A percentile compares a stretch with the other conserved stretches of the same genome.
phyloP scores from a whole-genome alignment of 2,113 vertebrate genomes.

The Podilymbus podiceps region DNA sequence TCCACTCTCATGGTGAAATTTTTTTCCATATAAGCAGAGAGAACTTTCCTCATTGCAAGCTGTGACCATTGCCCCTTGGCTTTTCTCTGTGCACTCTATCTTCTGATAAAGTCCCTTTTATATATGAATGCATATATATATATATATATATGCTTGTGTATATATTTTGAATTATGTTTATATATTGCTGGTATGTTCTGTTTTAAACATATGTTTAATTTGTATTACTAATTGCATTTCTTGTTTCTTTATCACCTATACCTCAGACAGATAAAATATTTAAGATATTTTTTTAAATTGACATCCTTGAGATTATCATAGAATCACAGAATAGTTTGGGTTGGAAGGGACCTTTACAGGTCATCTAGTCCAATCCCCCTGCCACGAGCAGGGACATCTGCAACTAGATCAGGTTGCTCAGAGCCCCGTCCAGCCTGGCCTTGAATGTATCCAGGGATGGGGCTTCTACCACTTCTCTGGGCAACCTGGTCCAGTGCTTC shows the following conservation, averaged over 20 bases:
- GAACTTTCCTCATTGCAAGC: not conserved
- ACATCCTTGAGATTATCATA: not conserved
- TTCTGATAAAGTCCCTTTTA: not conserved
- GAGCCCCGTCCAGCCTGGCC: too few species aligned
- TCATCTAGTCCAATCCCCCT: too few species aligned
- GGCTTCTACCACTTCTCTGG: too few species aligned
- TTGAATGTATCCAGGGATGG: too few species aligned
- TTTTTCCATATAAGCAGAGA: not conserved
- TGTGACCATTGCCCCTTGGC: not conserved
- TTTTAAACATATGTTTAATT: not conserved
- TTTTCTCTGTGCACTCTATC: not conserved
- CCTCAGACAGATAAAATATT: not conserved
- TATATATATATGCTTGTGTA: not conserved
- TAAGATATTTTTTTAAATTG: not conserved
- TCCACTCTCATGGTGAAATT: not conserved
- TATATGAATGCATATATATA: not conserved
- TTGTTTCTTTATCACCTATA: not conserved
- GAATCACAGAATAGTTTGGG: too few species aligned
- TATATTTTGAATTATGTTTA: not conserved
- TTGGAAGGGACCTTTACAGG: too few species aligned
- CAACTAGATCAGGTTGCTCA: too few species aligned
- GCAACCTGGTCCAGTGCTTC: too few species aligned
- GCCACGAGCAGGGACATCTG: too few species aligned
- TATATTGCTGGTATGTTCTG: not conserved
- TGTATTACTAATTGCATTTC: not conserved